Evolutionary conservation across 1,140 invertebrate species (phyloP), one percentile per base, ranked within the genome.

Genomic region (Drosophila pruinosa): DNA sequence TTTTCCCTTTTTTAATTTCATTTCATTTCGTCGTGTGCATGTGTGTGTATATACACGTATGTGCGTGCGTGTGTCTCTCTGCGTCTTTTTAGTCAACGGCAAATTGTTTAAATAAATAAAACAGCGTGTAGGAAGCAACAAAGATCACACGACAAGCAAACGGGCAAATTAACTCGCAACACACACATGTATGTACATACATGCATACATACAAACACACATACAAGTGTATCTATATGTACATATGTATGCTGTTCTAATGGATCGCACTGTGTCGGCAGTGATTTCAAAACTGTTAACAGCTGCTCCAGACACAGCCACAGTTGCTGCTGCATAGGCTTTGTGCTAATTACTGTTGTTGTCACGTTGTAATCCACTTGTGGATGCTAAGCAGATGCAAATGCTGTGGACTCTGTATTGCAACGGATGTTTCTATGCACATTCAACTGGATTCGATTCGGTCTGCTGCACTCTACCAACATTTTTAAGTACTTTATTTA

Each of bases 51-150:
- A 12, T 50, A 14, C 31, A 28, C 53, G 15, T 54, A 12, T 39
- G 15, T 50, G 14, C 54, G 28, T 64, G 47, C 48, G 38, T 54
- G 41, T 59, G 26, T 31, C 43, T 69, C 53, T 58, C 8, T 48
- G 41, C 43, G 50, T 68, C 62, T 76, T 81, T 75, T 86, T 59
- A 77, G 73, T 67, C 56, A 57, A 67, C 59, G 67, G 67, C 74
- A 78, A 86, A 88, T 88, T 82, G 78, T 86, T 86, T 82, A 82
- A 88, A 78, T 82, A 86, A 86, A 86, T 88, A 88, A 82, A 88
- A 69, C 43, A 61, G 59, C 63, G 62, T 72, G 52, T 64, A 57
- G 72, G 65, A 59, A 76, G 72, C 39, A 67, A 41, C 41, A 57
- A 39, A 73, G 39, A 64, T 64, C 76, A 70, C 58, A 70, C 45